These are phyloP conservation scores for Eudorcas thomsonii DNA, from an alignment of 2,113 vertebrate genomes.

Conservation along the genomic window DNA sequence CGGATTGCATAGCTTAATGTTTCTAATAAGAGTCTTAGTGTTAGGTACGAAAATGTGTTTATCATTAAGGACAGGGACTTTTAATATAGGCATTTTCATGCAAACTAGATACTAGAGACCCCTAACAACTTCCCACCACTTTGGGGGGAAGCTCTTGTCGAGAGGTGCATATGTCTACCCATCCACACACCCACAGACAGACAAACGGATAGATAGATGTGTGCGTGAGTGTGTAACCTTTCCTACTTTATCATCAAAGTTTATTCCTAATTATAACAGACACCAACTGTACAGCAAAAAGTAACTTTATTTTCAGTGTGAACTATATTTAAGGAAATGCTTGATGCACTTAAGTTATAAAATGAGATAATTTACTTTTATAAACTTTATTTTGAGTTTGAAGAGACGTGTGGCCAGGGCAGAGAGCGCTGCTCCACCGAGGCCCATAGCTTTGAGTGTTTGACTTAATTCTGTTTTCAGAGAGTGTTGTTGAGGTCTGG, in stretches of 20 bases:
- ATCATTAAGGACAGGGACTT: conserved; percentile 75
- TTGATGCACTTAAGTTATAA: conserved; percentile 88
- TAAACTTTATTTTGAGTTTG: conserved; percentile 79
- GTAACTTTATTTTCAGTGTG: conserved; percentile 85
- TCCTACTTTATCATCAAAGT: conserved; percentile 78
- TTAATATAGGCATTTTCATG: conserved; percentile 72
- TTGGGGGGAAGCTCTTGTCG: conserved; percentile 32
- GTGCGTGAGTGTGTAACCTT: conserved; percentile 41
- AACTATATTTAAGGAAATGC: conserved; percentile 88
- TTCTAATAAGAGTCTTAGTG: conserved; percentile 81
- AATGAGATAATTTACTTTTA: conserved; percentile 85
- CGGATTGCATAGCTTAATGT: conserved; percentile 80
- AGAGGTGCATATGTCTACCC: neutral
- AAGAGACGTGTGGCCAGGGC: conserved; percentile 67
- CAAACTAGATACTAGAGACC: conserved; percentile 68
- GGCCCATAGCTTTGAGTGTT: conserved; percentile 37
- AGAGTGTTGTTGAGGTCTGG: neutral
- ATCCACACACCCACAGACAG: conserved; percentile 24
- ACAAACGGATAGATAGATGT: conserved; percentile 21
- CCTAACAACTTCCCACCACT: conserved; percentile 41
- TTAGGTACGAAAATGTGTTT: conserved; percentile 74
- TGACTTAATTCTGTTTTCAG: conserved; percentile 55
- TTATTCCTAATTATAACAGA: conserved; percentile 81
- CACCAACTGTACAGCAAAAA: conserved; percentile 83
- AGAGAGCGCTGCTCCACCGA: conserved; percentile 32